Evolutionary conservation across 1,140 invertebrate genomes (phyloP), one percentile per base, ranked within the genome.

Genomic region (Ptiloglossa arizonensis): DNA sequence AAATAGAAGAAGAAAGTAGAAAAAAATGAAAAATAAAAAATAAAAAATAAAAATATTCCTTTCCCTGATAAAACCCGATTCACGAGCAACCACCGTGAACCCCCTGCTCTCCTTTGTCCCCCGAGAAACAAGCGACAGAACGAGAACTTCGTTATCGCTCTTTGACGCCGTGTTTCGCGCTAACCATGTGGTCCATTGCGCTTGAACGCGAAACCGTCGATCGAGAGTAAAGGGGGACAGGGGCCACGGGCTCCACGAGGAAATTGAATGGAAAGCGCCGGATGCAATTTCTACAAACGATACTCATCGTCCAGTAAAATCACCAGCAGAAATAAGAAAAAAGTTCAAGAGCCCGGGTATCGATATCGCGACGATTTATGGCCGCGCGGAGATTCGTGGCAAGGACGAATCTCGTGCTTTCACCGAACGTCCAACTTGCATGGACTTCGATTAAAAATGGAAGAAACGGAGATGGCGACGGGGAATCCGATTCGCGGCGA

Each of bases 51-150:
- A 41, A 1, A 41, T 41, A 11, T 41, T 44, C n/a, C 24, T 57
- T 32, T 35, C 29, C 19, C 60, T 44, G 62, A 67, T 75, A 72
- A 69, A 74, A 76, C 52, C 44, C 70, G 79, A 81, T 81, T 81
- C 59, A 66, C 75, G 72, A 62, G 69, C 62, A 57, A 67, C 73
- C 68, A 67, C 63, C 54, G 72, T 74, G 71, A 62, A 74, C 24
- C n/a, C n/a, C 24, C 3, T 17, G 54, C 27, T n/a, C 3, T 8
- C 50, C 56, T 71, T 46, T 71, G 64, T 67, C 29, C 32, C n/a
- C 1, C 4, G 27, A 6, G 13, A 19, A 32, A 52, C 46, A 9
- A 29, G 3, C 62, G 24, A 27, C 62, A 24, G 44, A 44, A 63
- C 22, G 9, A 27, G 60, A 64, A 64, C 62, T 41, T 44, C 41